These are phyloP conservation scores for Agelastica alni DNA, from an alignment of 2,888 invertebrate species.

Conservation along the genomic window DNA sequence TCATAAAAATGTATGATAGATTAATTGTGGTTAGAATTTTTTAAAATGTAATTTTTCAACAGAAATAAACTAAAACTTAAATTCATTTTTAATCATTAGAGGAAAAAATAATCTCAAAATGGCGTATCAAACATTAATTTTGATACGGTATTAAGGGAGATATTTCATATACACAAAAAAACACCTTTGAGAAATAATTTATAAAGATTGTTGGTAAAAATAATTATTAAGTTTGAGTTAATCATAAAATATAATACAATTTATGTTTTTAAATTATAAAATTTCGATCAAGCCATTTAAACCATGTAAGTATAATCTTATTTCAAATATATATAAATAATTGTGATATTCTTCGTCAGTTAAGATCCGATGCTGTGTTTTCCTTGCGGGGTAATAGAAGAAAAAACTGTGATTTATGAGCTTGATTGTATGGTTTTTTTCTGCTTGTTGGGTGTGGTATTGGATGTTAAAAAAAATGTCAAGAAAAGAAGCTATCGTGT, in stretches of 20 bases:
- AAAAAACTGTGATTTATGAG: conserved; percentile 24
- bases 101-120: no score
- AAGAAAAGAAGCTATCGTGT: conserved; percentile 13
- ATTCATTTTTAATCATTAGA: no score
- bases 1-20: no score
- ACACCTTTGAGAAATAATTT: no score
- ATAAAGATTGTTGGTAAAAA: no score
- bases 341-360: not conserved
- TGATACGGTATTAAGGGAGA: no score
- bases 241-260: not conserved
- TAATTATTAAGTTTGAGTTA: not conserved
- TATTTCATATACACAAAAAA: no score
- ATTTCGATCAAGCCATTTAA: no score
- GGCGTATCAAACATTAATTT: no score
- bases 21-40: no score
- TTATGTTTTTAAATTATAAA: not conserved
- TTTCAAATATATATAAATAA: not conserved
- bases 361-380: not conserved
- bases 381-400: conserved; percentile 9
- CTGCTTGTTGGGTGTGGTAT: conserved; percentile 9
- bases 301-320: not conserved
- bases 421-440: conserved; percentile 22
- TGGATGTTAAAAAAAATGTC: conserved; percentile 18
- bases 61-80: no score
- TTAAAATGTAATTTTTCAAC: no score